Conservation (phyloP, 2,888 invertebrate genomes). For the Philonicus albiceps region DNA sequence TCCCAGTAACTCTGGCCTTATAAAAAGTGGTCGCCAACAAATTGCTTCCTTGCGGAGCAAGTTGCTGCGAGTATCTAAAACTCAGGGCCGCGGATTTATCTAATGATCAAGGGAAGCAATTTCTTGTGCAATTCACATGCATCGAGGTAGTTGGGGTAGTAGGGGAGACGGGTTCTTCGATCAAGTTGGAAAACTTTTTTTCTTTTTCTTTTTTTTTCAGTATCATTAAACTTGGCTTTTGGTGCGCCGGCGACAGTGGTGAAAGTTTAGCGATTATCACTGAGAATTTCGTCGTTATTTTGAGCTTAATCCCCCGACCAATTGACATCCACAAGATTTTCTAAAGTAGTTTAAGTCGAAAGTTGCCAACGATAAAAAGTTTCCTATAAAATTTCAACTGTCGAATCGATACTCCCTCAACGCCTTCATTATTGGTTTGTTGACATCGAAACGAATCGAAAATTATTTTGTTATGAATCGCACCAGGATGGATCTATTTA, state of each 20-base stretch:
- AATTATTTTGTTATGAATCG: neutral
- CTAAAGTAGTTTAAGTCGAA: slow-evolving; percentile 21
- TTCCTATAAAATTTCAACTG: neutral
- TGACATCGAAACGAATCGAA: neutral
- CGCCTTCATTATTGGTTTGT: slow-evolving; percentile 4
- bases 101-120: slow-evolving; percentile 1
- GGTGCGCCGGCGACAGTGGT: neutral
- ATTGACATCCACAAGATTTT: slow-evolving; percentile 1
- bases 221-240: slow-evolving; percentile 23
- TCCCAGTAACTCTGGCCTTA: neutral
- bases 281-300: slow-evolving; percentile 1
- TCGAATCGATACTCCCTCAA: neutral
- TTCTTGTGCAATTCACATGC: slow-evolving; percentile 1
- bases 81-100: neutral
- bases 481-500: neutral
- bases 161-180: neutral
- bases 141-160: neutral
- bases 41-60: slow-evolving; percentile 11
- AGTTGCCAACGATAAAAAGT: slow-evolving; percentile 18
- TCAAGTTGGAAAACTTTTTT: slow-evolving; percentile 18
- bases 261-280: slow-evolving; percentile 19
- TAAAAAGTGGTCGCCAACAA: slow-evolving; percentile 12
- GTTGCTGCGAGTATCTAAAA: neutral
- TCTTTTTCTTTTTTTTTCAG: too few species aligned
- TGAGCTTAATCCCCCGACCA: neutral